These are phyloP conservation scores for Silvanus unidentatus DNA, from an alignment of 2,888 invertebrate species.

Conservation along the genomic window DNA sequence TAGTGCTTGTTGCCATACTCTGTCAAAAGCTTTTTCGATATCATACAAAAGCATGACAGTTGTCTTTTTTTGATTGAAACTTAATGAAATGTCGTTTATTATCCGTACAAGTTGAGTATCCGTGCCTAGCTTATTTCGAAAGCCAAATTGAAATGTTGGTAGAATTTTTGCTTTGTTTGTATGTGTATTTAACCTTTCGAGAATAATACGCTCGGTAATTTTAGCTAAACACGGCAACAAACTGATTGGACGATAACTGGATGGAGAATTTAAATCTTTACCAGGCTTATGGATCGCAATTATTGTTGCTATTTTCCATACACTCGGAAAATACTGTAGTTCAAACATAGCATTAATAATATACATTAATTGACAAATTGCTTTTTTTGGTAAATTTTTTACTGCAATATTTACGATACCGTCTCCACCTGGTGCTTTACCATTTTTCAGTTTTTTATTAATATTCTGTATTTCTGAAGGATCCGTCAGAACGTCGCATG, in stretches of 20 bases:
- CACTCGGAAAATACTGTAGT: conserved; percentile 1
- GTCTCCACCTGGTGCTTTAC: conserved; percentile 4
- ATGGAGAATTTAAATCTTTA: background rate
- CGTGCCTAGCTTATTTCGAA: background rate
- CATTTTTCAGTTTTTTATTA: background rate
- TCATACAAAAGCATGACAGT: background rate
- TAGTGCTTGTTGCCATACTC: background rate
- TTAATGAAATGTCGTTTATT: background rate
- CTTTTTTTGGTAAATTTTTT: conserved; percentile 4
- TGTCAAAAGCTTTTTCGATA: conserved; percentile 1
- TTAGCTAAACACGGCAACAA: background rate
- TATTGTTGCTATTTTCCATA: conserved; percentile 4
- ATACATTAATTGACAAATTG: background rate
- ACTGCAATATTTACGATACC: conserved; percentile 2
- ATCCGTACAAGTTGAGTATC: background rate
- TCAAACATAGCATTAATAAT: conserved; percentile 3
- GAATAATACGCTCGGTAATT: background rate
- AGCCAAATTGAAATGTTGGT: background rate
- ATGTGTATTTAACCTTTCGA: background rate
- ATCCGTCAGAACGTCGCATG: background rate
- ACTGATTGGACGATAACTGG: conserved; percentile 2
- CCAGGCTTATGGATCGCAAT: background rate
- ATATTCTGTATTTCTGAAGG: conserved; percentile 1
- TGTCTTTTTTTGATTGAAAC: background rate
- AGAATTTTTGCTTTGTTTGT: background rate